These are phyloP conservation scores for Coregonus ussuriensis DNA, from an alignment of 2,797 vertebrate species.

Conservation along the genomic window DNA sequence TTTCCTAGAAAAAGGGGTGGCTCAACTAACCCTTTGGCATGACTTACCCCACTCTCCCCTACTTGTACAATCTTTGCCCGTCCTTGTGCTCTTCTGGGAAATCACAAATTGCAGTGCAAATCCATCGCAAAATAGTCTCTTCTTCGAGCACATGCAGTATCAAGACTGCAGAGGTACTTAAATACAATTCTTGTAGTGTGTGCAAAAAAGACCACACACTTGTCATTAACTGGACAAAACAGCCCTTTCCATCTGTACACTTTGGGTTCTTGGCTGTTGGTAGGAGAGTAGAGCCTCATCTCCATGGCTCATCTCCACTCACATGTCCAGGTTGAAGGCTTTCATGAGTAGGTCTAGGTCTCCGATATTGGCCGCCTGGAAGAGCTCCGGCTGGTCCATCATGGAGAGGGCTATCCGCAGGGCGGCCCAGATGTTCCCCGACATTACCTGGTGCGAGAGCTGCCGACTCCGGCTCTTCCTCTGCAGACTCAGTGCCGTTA, in stretches of 20 bases:
- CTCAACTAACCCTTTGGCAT: too few species aligned
- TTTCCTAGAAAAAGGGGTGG: too few species aligned
- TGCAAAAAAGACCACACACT: conserved; percentile 26
- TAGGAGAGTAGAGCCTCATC: conserved; percentile 24
- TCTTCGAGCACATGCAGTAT: conserved; percentile 59
- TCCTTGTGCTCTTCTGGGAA: conserved; percentile 79
- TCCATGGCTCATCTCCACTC: conserved; percentile 61
- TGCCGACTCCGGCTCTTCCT: conserved; percentile 94
- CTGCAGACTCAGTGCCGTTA: conserved; percentile 94
- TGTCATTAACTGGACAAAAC: neutral
- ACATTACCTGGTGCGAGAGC: conserved; percentile 93
- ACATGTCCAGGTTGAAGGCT: conserved; percentile 95
- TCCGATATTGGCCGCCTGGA: conserved; percentile 95
- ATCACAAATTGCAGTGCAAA: conserved; percentile 75
- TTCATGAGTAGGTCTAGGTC: conserved; percentile 94
- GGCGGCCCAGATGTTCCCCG: conserved; percentile 97
- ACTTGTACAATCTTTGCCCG: conserved; percentile 72
- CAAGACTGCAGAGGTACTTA: conserved; percentile 62
- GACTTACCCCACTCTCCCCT: too few species aligned
- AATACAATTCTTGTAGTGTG: conserved; percentile 6
- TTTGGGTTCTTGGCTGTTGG: conserved; percentile 66
- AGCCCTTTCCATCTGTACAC: conserved; percentile 54
- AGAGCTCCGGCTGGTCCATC: conserved; percentile 98
- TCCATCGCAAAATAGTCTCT: conserved; percentile 66
- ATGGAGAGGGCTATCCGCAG: conserved; percentile 96